Conservation (phyloP, 1,140 invertebrate species). For the Trinorchestia longiramus region DNA sequence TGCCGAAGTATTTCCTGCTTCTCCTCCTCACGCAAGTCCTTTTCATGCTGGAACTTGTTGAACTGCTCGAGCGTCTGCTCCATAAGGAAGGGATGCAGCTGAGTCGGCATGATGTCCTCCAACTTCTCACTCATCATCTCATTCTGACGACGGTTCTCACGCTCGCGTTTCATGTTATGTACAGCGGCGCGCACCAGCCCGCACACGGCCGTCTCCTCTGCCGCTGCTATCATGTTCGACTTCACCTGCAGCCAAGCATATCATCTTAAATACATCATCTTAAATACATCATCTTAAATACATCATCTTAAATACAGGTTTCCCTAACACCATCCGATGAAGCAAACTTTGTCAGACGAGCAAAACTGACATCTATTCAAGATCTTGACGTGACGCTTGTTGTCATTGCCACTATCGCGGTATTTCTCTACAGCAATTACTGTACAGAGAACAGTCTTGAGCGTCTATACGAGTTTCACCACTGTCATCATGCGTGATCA, state of each 20-base stretch:
- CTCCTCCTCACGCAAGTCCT: constrained; percentile 62
- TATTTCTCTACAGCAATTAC: too few relatives aligned
- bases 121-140: constrained; percentile 68
- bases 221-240: constrained; percentile 88
- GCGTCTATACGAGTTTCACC: too few relatives aligned
- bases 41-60: constrained; percentile 64
- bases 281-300: neutral
- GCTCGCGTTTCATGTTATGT: constrained; percentile 75
- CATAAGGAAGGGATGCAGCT: constrained; percentile 67
- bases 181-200: constrained; percentile 90
- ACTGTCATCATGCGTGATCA: too few relatives aligned
- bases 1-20: constrained; percentile 61
- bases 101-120: neutral
- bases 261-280: neutral
- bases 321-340: neutral
- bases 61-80: constrained; percentile 51
- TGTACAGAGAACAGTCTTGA: too few relatives aligned
- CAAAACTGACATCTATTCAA: too few relatives aligned
- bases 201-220: constrained; percentile 89
- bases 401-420: too few relatives aligned
- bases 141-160: constrained; percentile 75
- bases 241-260: constrained; percentile 75
- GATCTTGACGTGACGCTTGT: too few relatives aligned
- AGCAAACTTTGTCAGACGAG: neutral
- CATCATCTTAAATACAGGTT: neutral